Conservation (phyloP, 2,113 vertebrate genomes). For the Zosterops borbonicus region DNA sequence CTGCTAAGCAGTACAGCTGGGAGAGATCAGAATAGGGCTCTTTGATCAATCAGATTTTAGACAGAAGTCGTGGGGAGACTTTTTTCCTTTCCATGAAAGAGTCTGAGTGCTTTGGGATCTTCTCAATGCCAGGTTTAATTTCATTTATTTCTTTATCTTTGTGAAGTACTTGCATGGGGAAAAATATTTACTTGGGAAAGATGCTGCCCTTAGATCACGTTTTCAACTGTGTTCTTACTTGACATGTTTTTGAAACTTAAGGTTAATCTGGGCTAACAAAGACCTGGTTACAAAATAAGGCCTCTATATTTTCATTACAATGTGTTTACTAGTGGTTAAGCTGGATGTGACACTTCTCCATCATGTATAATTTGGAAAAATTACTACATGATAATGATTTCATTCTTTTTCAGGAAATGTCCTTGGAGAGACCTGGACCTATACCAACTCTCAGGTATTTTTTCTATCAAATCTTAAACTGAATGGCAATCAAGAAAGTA, state of each 20-base stretch:
- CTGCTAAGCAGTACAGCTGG: background rate
- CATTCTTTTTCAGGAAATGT: background rate
- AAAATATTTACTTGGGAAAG: constrained; percentile 13
- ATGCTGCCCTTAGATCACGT: background rate
- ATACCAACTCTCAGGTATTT: background rate
- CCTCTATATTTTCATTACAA: background rate
- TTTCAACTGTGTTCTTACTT: background rate
- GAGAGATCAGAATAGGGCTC: background rate
- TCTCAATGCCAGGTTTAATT: constrained; percentile 41
- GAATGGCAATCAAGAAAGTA: background rate
- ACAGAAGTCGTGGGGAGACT: background rate
- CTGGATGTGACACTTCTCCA: background rate
- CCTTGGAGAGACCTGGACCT: background rate
- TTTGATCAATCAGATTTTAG: constrained; percentile 26
- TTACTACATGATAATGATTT: background rate
- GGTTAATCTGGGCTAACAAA: background rate
- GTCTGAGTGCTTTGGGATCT: background rate
- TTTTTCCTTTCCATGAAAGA: background rate
- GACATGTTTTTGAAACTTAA: background rate
- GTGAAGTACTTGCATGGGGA: background rate
- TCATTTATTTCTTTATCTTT: background rate
- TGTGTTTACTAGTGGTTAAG: background rate
- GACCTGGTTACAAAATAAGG: background rate
- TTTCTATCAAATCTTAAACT: background rate
- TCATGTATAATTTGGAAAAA: background rate